Evolutionary conservation across 2,797 vertebrate species (phyloP).

Genomic region (Cottoperca gobio): DNA sequence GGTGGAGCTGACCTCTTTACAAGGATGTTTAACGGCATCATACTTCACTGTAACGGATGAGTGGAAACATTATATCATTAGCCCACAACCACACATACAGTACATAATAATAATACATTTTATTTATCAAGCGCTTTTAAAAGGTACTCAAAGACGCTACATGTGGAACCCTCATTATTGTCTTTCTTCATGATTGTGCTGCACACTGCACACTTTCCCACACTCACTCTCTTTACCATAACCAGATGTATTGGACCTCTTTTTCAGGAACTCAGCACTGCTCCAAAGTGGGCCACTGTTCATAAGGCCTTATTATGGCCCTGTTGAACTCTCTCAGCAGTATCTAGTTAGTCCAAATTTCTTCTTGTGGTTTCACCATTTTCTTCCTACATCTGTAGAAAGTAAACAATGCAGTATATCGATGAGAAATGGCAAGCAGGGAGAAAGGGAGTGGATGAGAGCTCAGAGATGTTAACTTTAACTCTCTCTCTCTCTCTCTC

Average conservation of each 20-base stretch:
- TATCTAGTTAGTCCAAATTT: constrained; percentile 68
- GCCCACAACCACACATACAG: not conserved
- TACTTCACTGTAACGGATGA: not conserved
- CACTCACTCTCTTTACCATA: constrained; percentile 33
- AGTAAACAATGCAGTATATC: constrained; percentile 78
- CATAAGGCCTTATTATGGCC: constrained; percentile 65
- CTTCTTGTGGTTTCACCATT: constrained; percentile 72
- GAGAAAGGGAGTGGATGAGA: constrained; percentile 62
- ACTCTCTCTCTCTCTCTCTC: not conserved
- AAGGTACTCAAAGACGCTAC: too few species aligned
- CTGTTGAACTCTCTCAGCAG: constrained; percentile 66
- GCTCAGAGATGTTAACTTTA: too few species aligned
- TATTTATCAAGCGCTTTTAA: too few species aligned
- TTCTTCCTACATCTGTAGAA: constrained; percentile 69
- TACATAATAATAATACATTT: too few species aligned
- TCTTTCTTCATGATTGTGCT: constrained; percentile 17
- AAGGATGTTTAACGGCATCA: not conserved
- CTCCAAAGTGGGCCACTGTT: constrained; percentile 50
- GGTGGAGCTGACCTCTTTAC: not conserved
- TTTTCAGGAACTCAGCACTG: constrained; percentile 15
- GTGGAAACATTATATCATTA: constrained; percentile 11
- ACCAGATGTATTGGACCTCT: constrained; percentile 27
- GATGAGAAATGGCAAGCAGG: constrained; percentile 75
- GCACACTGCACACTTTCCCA: constrained; percentile 12
- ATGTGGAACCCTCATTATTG: not conserved